These are phyloP conservation scores for Acronicta alni DNA, from an alignment of 2,888 invertebrate species.

Conservation along the genomic window DNA sequence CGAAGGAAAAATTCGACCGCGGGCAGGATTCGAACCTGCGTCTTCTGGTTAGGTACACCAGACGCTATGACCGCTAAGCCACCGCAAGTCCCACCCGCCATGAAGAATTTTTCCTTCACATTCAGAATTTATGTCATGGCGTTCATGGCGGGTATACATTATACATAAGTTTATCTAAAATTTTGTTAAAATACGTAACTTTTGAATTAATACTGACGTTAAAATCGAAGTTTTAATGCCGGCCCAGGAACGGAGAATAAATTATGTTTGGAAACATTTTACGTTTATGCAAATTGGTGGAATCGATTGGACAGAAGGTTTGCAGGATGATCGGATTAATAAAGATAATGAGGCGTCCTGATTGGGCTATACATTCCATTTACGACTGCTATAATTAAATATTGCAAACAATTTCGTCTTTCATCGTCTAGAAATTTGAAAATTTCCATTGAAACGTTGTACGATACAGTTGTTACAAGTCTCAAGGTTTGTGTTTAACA, in stretches of 20 bases:
- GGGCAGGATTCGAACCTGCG: too few relatives aligned
- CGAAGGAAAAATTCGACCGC: too few relatives aligned
- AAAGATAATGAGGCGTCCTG: slow-evolving; percentile 28
- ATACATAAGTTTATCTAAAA: too few relatives aligned
- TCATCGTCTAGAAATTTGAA: not conserved
- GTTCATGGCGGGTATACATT: too few relatives aligned
- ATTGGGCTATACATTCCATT: slow-evolving; percentile 29
- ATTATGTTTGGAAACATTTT: slow-evolving; percentile 14
- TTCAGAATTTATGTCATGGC: too few relatives aligned
- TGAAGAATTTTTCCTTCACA: too few relatives aligned
- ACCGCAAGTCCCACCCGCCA: too few relatives aligned
- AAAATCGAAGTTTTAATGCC: too few relatives aligned
- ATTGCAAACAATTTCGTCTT: not conserved
- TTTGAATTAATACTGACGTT: too few relatives aligned
- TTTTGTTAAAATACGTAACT: too few relatives aligned
- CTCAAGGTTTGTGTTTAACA: not conserved
- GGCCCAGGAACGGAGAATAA: not conserved
- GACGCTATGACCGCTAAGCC: too few relatives aligned
- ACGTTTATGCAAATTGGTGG: slow-evolving; percentile 29
- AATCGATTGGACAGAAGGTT: slow-evolving; percentile 27
- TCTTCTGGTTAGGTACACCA: too few relatives aligned
- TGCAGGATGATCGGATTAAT: slow-evolving; percentile 35
- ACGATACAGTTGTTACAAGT: not conserved
- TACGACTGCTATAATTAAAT: slow-evolving; percentile 3
- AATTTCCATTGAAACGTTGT: not conserved